phyloP scores from a whole-genome alignment of 2,113 vertebrate genomes.

The Mirza zaza region DNA sequence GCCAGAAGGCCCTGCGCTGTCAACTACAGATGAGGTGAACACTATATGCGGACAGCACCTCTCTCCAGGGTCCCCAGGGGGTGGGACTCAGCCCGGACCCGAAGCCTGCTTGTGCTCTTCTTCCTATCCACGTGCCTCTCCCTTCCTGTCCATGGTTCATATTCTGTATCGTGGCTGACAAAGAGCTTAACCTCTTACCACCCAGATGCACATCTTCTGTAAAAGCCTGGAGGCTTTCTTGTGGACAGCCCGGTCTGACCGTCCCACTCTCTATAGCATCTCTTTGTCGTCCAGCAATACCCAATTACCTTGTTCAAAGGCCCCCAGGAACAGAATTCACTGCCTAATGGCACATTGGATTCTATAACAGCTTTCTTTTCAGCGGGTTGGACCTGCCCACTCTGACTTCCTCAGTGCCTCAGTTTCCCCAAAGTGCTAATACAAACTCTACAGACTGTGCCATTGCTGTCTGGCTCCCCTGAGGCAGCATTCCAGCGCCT shows the following conservation, averaged over 20 bases:
- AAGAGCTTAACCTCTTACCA: neutral
- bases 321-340: neutral
- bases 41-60: neutral
- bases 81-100: neutral
- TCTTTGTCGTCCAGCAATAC: neutral
- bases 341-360: neutral
- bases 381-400: neutral
- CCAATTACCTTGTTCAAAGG: neutral
- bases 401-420: neutral
- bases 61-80: neutral
- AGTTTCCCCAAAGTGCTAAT: neutral
- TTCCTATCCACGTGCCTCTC: neutral
- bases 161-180: neutral
- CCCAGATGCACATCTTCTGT: neutral
- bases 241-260: too few relatives aligned
- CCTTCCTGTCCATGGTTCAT: too few relatives aligned
- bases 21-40: neutral
- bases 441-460: neutral
- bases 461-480: neutral
- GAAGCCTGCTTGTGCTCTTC: neutral
- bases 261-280: neutral
- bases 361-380: neutral
- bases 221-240: neutral
- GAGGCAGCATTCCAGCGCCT: rapidly evolving
- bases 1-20: neutral